Evolutionary conservation across 2,888 invertebrate genomes (phyloP), one percentile per base, ranked within the genome.

Genomic region (Synanthedon andrenaeformis): DNA sequence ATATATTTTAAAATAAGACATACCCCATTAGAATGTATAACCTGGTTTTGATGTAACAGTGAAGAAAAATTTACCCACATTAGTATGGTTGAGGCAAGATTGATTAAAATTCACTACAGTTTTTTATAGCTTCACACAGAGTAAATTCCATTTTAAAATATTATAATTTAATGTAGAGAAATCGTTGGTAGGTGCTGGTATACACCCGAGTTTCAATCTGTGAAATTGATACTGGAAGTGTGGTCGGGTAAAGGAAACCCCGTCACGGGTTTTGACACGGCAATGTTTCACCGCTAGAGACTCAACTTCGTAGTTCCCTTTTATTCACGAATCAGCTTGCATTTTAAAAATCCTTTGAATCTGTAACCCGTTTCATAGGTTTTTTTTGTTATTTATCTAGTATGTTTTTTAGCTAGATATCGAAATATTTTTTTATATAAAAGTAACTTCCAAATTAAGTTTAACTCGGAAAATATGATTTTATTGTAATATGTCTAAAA

Each of bases 291-390:
- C 67, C 59, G 64, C 60, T 56, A 54, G 52, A 61, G 61, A 61
- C 55, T 41, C 52, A 19, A 52, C 55, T 63, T 66, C 63, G 74
- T 69, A 69, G 67, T 67, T 71, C 73, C 69, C 53, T 69, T 74
- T 74, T 72, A 74, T 74, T 70, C 68, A 62, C 65, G 63, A 68
- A 74, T 72, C 74, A 75, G 67, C 67, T 75, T 76, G 76, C 76
- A 73, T 76, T 74, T 71, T 71, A 68, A 58, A 23, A 70, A 73
- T 66, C 52, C 67, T 71, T 69, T 69, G 69, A 70, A 73, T 70
- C 70, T 69, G 66, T 45, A 45, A 45, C 6, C 13, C 6, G 8
- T 45, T 13, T 12, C 45, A 14, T 42, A 45, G 2, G 45, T 13
- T 45, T 3, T 45, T 45, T 42, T 45, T 45, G 2, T 45, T 8